Conservation (phyloP, 2,888 invertebrate genomes). For the Diarsia rubi region DNA sequence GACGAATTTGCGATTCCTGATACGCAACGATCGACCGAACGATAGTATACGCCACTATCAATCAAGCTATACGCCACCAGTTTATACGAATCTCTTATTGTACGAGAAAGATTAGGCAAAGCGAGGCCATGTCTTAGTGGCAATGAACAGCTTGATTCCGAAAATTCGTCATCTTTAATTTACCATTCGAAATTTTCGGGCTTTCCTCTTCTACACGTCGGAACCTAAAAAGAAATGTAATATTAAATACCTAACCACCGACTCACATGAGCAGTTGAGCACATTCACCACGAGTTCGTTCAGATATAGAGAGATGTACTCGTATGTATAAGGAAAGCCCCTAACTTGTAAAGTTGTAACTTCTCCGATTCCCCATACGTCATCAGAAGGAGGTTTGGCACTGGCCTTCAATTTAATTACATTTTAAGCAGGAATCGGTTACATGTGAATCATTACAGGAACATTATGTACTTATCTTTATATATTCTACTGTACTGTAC, state of each 20-base stretch:
- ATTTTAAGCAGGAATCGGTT: not conserved
- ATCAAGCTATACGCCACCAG: too few species aligned
- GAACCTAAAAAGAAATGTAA: not conserved
- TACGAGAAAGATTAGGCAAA: too few species aligned
- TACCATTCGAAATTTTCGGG: not conserved
- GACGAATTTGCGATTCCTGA: too few species aligned
- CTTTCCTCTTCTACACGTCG: not conserved
- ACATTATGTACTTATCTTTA: too few species aligned
- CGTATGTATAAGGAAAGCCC: conserved; percentile 38
- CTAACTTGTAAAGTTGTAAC: not conserved
- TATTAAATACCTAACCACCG: conserved; percentile 1
- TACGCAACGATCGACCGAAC: too few species aligned
- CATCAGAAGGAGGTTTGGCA: conserved; percentile 12
- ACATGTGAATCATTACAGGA: not conserved
- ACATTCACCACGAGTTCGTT: not conserved
- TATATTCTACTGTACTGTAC: too few species aligned
- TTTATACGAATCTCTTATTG: too few species aligned
- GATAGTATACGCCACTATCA: too few species aligned
- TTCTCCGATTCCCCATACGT: conserved; percentile 21
- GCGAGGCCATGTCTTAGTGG: too few species aligned
- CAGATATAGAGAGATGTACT: not conserved
- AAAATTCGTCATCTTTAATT: too few species aligned
- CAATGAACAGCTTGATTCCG: not conserved
- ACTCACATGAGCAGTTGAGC: not conserved
- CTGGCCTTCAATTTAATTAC: not conserved